These are phyloP conservation scores for Exocentrus adspersus DNA, from an alignment of 2,888 invertebrate genomes.

Conservation along the genomic window DNA sequence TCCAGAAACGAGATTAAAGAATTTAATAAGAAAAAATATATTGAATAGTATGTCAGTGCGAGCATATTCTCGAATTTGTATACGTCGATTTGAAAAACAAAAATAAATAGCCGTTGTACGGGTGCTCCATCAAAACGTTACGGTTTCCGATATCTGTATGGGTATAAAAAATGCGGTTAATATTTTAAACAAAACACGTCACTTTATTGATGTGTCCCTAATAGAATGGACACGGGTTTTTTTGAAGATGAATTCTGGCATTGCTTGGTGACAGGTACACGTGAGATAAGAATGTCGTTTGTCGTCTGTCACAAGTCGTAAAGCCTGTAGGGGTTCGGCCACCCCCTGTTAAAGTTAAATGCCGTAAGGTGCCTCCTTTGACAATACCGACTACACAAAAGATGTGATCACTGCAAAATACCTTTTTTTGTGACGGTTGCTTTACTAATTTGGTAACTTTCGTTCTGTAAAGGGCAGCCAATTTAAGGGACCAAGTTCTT, in stretches of 20 bases:
- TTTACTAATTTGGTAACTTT: slow-evolving; percentile 42
- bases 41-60: neutral
- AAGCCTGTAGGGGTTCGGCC: slow-evolving; percentile 53
- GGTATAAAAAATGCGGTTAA: neutral
- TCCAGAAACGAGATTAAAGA: too few species aligned
- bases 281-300: slow-evolving; percentile 58
- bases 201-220: neutral
- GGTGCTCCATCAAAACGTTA: neutral
- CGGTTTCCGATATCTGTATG: neutral
- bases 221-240: slow-evolving; percentile 4
- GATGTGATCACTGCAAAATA: slow-evolving; percentile 43
- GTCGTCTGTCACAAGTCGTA: slow-evolving; percentile 60
- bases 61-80: neutral
- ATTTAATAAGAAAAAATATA: neutral
- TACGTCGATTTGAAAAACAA: neutral
- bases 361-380: slow-evolving; percentile 56
- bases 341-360: slow-evolving; percentile 56
- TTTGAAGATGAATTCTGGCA: slow-evolving; percentile 36
- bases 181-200: slow-evolving; percentile 1
- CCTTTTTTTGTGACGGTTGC: slow-evolving; percentile 46
- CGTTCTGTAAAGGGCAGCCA: too few species aligned
- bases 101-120: neutral
- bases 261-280: slow-evolving; percentile 57
- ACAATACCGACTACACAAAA: slow-evolving; percentile 53
- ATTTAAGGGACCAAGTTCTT: too few species aligned